Evolutionary conservation across 2,888 invertebrate genomes (phyloP).

Genomic region (Drosophila meridionalis): DNA sequence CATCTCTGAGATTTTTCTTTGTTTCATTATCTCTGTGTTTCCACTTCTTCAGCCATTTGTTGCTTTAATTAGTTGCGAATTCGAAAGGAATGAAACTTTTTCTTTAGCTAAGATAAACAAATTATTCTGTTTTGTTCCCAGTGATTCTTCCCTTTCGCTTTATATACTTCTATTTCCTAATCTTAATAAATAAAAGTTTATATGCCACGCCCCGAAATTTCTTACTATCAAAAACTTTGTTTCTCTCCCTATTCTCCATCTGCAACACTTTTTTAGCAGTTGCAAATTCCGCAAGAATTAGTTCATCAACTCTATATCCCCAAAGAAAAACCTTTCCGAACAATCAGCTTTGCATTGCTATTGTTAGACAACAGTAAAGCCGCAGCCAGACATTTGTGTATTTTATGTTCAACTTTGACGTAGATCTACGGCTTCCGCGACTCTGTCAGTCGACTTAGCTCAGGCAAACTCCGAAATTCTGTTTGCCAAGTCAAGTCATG

Average conservation of each 20-base stretch:
- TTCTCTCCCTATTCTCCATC: background rate
- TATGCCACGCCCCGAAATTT: background rate
- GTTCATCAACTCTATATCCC: background rate
- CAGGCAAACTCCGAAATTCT: conserved; percentile 23
- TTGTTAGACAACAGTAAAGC: background rate
- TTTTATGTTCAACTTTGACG: conserved; percentile 36
- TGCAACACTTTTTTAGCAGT: background rate
- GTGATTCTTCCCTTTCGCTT: background rate
- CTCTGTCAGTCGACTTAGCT: conserved; percentile 21
- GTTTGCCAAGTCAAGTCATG: conserved; percentile 14
- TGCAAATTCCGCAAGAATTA: background rate
- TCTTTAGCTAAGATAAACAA: background rate
- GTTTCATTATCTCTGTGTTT: background rate
- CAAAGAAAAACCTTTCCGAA: background rate
- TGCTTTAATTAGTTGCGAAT: background rate
- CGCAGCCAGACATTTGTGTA: conserved; percentile 30
- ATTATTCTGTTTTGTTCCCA: no score
- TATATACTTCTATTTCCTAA: background rate
- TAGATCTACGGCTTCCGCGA: conserved; percentile 15
- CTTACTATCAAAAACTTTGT: background rate
- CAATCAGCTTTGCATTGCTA: background rate
- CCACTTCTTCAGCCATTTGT: background rate
- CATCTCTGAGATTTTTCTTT: background rate
- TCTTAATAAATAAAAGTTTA: no score
- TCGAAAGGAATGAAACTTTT: background rate